Percentiles rank a stretch among this genome's conserved stretches.
phyloP scores from a whole-genome alignment of 2,888 invertebrate species.

The Globia sparganii region DNA sequence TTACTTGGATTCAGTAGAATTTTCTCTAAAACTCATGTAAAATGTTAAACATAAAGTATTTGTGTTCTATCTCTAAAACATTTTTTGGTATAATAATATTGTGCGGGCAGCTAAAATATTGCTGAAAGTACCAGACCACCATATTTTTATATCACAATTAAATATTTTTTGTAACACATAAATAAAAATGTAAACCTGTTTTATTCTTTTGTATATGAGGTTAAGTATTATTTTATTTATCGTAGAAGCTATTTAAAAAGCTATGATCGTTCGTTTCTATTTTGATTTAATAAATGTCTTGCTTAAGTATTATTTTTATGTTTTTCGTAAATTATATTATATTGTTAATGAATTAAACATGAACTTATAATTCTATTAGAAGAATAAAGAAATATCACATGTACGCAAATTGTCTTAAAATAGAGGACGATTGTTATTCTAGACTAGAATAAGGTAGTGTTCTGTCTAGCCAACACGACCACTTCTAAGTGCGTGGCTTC shows the following conservation, averaged over 20 bases:
- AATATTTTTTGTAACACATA: constrained; percentile 4
- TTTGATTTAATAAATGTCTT: not conserved
- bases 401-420: too few species aligned
- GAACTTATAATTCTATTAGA: not conserved
- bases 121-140: not conserved
- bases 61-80: not conserved
- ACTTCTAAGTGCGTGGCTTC: too few species aligned
- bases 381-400: not conserved
- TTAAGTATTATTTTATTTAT: constrained; percentile 21
- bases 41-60: not conserved
- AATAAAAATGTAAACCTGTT: constrained; percentile 9
- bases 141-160: constrained; percentile 14
- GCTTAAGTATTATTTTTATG: not conserved
- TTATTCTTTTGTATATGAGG: constrained; percentile 17
- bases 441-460: too few species aligned
- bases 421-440: too few species aligned
- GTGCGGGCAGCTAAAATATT: not conserved
- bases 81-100: constrained; percentile 14
- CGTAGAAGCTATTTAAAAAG: constrained; percentile 26
- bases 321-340: constrained; percentile 5
- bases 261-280: constrained; percentile 2
- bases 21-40: constrained; percentile 1
- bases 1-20: not conserved
- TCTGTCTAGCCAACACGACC: too few species aligned
- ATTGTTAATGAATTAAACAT: not conserved